Evolutionary conservation across 2,888 invertebrate species (phyloP).

Genomic region (Melinaea marsaeus): DNA sequence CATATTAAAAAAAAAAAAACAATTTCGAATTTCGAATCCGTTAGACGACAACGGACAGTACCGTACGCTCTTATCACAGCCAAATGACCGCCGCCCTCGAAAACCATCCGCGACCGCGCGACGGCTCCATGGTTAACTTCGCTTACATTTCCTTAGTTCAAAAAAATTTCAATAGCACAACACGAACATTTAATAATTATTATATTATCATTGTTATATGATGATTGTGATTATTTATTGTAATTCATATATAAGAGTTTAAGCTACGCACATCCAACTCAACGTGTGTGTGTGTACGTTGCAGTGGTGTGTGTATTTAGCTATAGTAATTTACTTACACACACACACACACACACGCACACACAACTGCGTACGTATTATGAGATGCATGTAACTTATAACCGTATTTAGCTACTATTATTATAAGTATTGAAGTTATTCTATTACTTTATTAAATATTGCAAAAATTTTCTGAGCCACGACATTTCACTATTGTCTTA

Average conservation of each 20-base stretch:
- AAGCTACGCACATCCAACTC: background rate
- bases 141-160: background rate
- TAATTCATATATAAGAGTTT: constrained; percentile 2
- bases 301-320: background rate
- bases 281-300: constrained; percentile 1
- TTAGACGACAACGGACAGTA: background rate
- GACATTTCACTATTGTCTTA: too few relatives aligned
- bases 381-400: too few relatives aligned
- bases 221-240: constrained; percentile 2
- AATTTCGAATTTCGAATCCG: constrained; percentile 13
- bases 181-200: constrained; percentile 2
- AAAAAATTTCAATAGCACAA: constrained; percentile 5
- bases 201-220: constrained; percentile 2
- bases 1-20: constrained; percentile 4
- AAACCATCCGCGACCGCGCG: background rate
- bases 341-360: background rate
- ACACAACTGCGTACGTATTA: too few relatives aligned
- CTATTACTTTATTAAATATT: too few relatives aligned
- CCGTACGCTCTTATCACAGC: constrained; percentile 59
- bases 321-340: background rate
- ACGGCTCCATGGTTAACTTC: background rate
- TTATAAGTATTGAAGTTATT: too few relatives aligned
- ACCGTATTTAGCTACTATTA: too few relatives aligned
- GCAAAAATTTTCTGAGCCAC: too few relatives aligned
- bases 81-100: constrained; percentile 55